phyloP scores from a whole-genome alignment of 2,797 vertebrate species.

The Sylvia borin region DNA sequence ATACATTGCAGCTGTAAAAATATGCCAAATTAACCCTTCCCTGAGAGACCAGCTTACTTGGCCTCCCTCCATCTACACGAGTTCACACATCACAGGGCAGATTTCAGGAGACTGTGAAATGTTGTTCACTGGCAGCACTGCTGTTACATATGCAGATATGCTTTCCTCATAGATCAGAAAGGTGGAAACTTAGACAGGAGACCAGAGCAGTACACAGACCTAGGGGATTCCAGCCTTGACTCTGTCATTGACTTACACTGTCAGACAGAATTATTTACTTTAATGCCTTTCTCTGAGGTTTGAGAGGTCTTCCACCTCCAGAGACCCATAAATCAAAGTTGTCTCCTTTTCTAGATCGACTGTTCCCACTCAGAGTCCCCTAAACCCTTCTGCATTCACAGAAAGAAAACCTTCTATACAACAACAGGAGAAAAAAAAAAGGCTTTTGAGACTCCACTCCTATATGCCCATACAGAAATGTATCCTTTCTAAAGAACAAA shows the following conservation, averaged over 20 bases:
- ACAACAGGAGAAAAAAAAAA: background rate
- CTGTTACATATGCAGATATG: background rate
- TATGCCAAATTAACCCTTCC: background rate
- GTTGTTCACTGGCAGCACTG: background rate
- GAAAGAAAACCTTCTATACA: background rate
- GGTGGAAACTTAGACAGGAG: background rate
- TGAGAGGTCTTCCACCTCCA: background rate
- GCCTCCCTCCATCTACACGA: background rate
- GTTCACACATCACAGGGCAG: background rate
- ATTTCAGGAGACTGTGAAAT: background rate
- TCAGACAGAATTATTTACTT: conserved; percentile 3
- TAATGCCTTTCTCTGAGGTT: background rate
- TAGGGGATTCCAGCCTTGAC: background rate
- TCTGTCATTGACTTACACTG: background rate
- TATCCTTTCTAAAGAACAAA: background rate
- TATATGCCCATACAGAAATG: background rate
- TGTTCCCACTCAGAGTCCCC: background rate
- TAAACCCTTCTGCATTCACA: background rate
- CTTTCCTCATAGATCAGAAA: background rate
- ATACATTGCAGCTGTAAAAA: conserved; percentile 9
- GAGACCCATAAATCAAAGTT: background rate
- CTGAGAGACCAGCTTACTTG: background rate
- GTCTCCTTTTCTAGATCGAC: background rate
- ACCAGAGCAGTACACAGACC: background rate
- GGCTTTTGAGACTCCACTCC: background rate